Percentiles rank a stretch among this genome's conserved stretches.
phyloP scores from a whole-genome alignment of 2,888 invertebrate genomes.

The Cerceris ruficornis region DNA sequence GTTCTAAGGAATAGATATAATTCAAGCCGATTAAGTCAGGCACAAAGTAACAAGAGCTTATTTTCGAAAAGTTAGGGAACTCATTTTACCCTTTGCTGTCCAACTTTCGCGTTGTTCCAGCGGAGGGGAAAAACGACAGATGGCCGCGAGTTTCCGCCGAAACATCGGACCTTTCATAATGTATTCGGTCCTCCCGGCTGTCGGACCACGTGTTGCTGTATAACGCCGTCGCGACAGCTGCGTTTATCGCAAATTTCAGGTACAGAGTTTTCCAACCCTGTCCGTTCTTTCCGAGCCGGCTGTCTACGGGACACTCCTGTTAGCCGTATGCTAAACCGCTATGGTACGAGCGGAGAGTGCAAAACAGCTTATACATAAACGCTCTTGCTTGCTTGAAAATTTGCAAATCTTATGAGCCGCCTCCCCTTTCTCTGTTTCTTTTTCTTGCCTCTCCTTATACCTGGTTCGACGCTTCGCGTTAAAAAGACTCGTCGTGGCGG shows the following conservation, averaged over 20 bases:
- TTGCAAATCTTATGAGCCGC: conserved; percentile 66
- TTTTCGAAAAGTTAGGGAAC: conserved; percentile 1
- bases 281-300: conserved; percentile 1
- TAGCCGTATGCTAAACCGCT: conserved; percentile 55
- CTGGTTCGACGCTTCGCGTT: no score
- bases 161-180: conserved; percentile 60
- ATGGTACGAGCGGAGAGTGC: conserved; percentile 35
- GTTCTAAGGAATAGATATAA: no score
- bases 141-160: conserved; percentile 47
- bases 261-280: conserved; percentile 35
- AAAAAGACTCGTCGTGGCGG: no score
- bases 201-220: conserved; percentile 75
- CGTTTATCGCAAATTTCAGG: conserved; percentile 67
- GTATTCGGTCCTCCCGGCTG: conserved; percentile 64
- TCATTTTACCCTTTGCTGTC: conserved; percentile 1
- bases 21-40: no score
- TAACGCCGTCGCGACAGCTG: conserved; percentile 69
- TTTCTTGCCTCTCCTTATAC: no score
- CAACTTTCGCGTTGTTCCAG: conserved; percentile 26
- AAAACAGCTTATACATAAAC: conserved; percentile 60
- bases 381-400: conserved; percentile 52
- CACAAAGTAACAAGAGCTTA: background rate
- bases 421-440: background rate
- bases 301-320: conserved; percentile 36
- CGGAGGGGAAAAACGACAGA: conserved; percentile 55